Conservation (phyloP, 2,888 invertebrate species). For the Pemphredon lugubris region DNA sequence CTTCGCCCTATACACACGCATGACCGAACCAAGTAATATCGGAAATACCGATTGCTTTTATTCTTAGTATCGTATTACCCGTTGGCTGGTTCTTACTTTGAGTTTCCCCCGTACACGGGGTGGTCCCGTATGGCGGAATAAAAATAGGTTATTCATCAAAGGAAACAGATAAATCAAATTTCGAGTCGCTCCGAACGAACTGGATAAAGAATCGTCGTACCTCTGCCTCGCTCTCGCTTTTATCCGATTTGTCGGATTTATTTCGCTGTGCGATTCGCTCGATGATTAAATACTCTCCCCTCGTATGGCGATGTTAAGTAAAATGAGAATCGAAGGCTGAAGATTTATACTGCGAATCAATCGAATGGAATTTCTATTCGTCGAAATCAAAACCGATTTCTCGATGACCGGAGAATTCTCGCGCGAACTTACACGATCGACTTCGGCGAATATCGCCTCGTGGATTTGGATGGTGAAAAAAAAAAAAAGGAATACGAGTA, state of each 20-base stretch:
- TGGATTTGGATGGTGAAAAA: too few relatives aligned
- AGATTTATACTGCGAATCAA: too few relatives aligned
- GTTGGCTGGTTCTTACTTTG: not conserved
- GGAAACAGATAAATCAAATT: slow-evolving; percentile 27
- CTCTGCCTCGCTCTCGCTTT: slow-evolving; percentile 7
- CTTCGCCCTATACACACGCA: not conserved
- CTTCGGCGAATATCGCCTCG: too few relatives aligned
- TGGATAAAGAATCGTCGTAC: slow-evolving; percentile 18
- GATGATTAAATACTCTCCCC: slow-evolving; percentile 20
- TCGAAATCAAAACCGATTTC: too few relatives aligned
- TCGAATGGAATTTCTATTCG: too few relatives aligned
- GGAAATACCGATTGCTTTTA: not conserved
- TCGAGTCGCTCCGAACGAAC: slow-evolving; percentile 20
- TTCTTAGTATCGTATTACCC: not conserved
- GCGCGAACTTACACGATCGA: too few relatives aligned
- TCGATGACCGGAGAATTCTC: too few relatives aligned
- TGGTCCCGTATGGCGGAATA: not conserved
- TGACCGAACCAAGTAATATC: not conserved
- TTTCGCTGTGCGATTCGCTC: slow-evolving; percentile 15
- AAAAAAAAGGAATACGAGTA: too few relatives aligned
- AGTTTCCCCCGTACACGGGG: not conserved
- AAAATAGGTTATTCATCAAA: slow-evolving; percentile 29
- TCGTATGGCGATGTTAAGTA: too few relatives aligned
- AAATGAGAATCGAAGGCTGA: too few relatives aligned
- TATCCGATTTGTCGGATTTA: slow-evolving; percentile 25